phyloP scores from a whole-genome alignment of 1,140 invertebrate species.

The Hylaeus anthracinus region DNA sequence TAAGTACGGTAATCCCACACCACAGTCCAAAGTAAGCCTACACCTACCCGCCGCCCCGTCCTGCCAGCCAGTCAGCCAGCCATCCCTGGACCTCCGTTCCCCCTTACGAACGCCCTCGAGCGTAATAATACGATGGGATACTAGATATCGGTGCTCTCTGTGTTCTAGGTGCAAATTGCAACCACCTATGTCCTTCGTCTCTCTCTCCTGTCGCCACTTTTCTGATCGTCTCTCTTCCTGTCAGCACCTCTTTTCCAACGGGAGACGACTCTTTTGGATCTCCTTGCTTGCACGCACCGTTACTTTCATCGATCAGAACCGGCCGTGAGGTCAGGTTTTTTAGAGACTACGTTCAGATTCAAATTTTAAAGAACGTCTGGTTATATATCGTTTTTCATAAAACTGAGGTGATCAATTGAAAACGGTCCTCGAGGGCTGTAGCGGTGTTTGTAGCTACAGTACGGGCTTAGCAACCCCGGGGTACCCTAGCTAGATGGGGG shows the following conservation, averaged over 20 bases:
- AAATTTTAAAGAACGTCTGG: too few relatives aligned
- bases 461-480: too few relatives aligned
- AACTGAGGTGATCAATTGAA: too few relatives aligned
- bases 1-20: conserved; percentile 81
- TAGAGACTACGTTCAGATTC: too few relatives aligned
- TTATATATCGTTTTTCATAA: too few relatives aligned
- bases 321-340: not conserved
- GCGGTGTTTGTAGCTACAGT: too few relatives aligned
- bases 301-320: not conserved
- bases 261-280: not conserved
- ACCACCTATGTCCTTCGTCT: conserved; percentile 54
- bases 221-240: conserved; percentile 20
- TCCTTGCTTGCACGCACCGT: not conserved
- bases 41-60: conserved; percentile 68
- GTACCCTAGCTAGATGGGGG: too few relatives aligned
- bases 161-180: conserved; percentile 69
- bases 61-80: conserved; percentile 23
- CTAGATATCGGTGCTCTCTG: conserved; percentile 69
- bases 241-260: not conserved
- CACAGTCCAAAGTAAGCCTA: conserved; percentile 80
- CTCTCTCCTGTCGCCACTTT: not conserved
- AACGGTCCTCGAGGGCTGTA: too few relatives aligned
- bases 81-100: conserved; percentile 61
- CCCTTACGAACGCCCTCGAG: conserved; percentile 67
- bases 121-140: conserved; percentile 74